phyloP scores from a whole-genome alignment of 2,888 invertebrate genomes.

The Dichetophora obliterata region DNA sequence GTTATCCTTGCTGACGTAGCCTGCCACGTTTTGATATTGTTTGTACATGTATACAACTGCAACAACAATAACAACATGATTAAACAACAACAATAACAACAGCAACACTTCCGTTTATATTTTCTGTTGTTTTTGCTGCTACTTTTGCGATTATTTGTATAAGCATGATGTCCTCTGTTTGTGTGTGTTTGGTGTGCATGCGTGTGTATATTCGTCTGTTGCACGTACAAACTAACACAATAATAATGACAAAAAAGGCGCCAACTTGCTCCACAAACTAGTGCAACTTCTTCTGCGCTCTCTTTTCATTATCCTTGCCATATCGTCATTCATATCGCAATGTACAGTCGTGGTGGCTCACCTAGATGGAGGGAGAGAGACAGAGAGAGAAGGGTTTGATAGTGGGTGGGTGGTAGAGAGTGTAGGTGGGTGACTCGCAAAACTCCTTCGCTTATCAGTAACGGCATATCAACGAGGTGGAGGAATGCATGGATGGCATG shows the following conservation, averaged over 20 bases:
- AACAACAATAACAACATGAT: not conserved
- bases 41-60: too few species aligned
- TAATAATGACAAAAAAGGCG: not conserved
- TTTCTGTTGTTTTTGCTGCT: not conserved
- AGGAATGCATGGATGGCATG: not conserved
- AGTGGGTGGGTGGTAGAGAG: not conserved
- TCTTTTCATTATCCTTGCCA: not conserved
- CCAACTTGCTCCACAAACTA: not conserved
- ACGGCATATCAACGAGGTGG: slow-evolving; percentile 50
- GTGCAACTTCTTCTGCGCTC: not conserved
- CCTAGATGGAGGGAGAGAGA: not conserved
- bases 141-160: not conserved
- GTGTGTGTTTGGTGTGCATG: not conserved
- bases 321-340: too few species aligned
- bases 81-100: not conserved
- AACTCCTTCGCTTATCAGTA: slow-evolving; percentile 51
- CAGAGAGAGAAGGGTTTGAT: not conserved
- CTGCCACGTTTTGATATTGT: not conserved
- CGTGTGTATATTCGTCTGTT: slow-evolving; percentile 39
- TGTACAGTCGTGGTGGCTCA: too few species aligned
- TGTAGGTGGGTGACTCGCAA: not conserved
- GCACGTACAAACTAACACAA: not conserved
- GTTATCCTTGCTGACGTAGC: slow-evolving; percentile 17
- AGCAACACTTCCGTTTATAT: too few species aligned
- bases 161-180: not conserved